phyloP scores from a whole-genome alignment of 2,113 vertebrate species.

The Boleophthalmus pectinirostris region DNA sequence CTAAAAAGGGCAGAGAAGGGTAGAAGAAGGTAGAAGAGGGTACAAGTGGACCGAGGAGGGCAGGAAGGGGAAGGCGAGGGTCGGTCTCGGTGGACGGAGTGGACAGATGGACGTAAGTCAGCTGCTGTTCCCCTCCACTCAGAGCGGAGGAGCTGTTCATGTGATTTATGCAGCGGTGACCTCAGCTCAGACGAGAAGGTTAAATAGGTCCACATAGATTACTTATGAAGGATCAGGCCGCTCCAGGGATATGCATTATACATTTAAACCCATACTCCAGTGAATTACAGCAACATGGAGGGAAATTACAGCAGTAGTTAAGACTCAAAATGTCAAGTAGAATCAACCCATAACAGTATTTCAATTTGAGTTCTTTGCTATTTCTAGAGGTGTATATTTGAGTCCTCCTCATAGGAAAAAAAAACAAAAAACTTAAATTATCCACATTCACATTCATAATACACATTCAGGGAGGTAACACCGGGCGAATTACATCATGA shows the following conservation, averaged over 20 bases:
- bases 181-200: conserved; percentile 32
- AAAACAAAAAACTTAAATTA: no score
- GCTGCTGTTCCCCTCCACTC: conserved; percentile 27
- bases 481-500: no score
- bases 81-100: conserved; percentile 23
- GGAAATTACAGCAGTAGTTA: neutral
- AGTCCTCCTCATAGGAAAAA: no score
- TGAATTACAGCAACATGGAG: neutral
- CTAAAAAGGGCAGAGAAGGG: neutral
- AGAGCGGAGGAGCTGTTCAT: conserved; percentile 27
- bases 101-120: conserved; percentile 58
- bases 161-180: conserved; percentile 21
- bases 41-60: neutral
- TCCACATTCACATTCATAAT: no score
- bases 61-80: neutral
- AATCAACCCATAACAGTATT: neutral
- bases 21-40: neutral
- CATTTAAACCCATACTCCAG: neutral
- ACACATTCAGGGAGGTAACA: no score
- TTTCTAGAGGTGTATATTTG: no score
- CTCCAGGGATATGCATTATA: neutral
- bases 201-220: conserved; percentile 17
- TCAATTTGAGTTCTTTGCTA: no score
- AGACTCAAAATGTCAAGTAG: neutral
- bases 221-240: conserved; percentile 12